A percentile compares a stretch with the other conserved stretches of the same genome.
These are phyloP conservation scores for Rhynchonema sp. DNA, from an alignment of 2,888 invertebrate species.

Conservation along the genomic window DNA sequence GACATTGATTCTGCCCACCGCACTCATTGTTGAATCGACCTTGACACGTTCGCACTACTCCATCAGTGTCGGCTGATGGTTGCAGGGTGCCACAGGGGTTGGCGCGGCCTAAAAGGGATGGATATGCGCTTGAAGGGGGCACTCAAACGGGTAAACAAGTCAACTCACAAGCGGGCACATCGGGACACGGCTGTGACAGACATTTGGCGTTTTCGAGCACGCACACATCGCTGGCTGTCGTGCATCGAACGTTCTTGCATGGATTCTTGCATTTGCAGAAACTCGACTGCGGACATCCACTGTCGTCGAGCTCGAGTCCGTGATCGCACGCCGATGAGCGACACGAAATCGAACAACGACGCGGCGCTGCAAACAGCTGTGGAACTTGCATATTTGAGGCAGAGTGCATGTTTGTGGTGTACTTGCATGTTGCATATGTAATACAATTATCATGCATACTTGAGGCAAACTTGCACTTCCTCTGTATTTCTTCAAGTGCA, in stretches of 20 bases:
- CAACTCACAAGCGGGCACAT: background rate
- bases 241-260: background rate
- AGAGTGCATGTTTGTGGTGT: too few relatives aligned
- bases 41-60: background rate
- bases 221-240: background rate
- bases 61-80: background rate
- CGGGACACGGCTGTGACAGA: background rate
- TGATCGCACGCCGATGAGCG: background rate
- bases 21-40: background rate
- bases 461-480: too few relatives aligned
- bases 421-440: too few relatives aligned
- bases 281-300: background rate
- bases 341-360: too few relatives aligned
- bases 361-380: too few relatives aligned
- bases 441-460: too few relatives aligned
- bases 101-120: background rate
- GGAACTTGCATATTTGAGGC: too few relatives aligned
- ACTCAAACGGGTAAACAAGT: too few relatives aligned
- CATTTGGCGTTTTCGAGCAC: background rate
- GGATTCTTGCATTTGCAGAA: background rate
- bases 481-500: too few relatives aligned
- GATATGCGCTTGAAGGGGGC: too few relatives aligned
- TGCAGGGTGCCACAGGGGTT: background rate
- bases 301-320: background rate
- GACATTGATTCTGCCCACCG: background rate